A percentile compares a stretch with the other conserved stretches of the same genome.
phyloP scores from a whole-genome alignment of 2,113 vertebrate species.

The Struthidea cinerea region DNA sequence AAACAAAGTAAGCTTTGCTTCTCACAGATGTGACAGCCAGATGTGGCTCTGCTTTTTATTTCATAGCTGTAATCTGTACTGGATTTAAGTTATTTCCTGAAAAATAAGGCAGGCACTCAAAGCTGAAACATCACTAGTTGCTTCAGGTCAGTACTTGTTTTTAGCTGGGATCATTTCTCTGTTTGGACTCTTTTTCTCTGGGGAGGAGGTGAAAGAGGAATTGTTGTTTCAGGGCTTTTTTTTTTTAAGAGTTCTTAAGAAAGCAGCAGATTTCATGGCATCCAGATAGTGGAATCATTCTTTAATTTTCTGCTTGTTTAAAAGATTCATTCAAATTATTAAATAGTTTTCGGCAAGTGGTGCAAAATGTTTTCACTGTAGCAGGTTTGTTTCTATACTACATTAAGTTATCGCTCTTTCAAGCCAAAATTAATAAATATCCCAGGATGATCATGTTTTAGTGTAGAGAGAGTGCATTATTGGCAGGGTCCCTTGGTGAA shows the following conservation, averaged over 20 bases:
- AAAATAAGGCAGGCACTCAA: not conserved
- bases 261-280: not conserved
- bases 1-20: slow-evolving; percentile 27
- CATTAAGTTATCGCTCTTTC: not conserved
- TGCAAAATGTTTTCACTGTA: not conserved
- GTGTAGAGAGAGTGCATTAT: not conserved
- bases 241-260: not conserved
- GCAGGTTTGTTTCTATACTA: not conserved
- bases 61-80: slow-evolving; percentile 35
- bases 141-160: not conserved
- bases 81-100: slow-evolving; percentile 50
- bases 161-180: not conserved
- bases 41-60: slow-evolving; percentile 63
- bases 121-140: not conserved
- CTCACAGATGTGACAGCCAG: slow-evolving; percentile 48
- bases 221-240: not conserved
- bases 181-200: not conserved
- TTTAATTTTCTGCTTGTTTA: not conserved
- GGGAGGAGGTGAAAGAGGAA: not conserved
- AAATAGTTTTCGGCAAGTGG: not conserved
- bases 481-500: not conserved
- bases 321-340: not conserved
- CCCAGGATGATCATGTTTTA: not conserved
- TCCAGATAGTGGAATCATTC: not conserved
- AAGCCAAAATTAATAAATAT: not conserved